These are phyloP conservation scores for Lepidochrysops patricia DNA, from an alignment of 2,888 invertebrate species.

Conservation along the genomic window DNA sequence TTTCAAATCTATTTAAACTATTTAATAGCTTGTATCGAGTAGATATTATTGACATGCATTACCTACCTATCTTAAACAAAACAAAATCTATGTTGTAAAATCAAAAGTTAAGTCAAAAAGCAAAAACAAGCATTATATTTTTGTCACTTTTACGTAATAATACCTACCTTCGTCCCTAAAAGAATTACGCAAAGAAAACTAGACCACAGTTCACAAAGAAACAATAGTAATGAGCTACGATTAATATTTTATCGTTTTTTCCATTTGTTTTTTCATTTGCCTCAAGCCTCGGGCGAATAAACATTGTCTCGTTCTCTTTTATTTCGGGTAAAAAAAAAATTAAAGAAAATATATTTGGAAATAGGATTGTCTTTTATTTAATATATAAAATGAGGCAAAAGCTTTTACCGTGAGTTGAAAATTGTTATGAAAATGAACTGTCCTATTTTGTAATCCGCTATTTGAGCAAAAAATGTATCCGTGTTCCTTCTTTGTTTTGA, in stretches of 20 bases:
- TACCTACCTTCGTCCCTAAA: not conserved
- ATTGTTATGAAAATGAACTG: conserved; percentile 51
- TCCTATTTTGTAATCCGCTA: conserved; percentile 48
- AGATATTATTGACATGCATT: no score
- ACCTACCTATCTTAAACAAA: no score
- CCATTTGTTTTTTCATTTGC: not conserved
- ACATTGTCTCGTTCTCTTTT: conserved; percentile 1
- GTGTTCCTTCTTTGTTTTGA: conserved; percentile 64
- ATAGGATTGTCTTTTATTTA: conserved; percentile 14
- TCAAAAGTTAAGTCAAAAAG: not conserved
- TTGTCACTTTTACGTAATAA: not conserved
- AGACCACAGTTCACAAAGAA: conserved; percentile 20
- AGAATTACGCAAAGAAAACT: not conserved
- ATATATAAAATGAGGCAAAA: conserved; percentile 25
- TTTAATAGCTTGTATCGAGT: not conserved
- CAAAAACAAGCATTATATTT: not conserved
- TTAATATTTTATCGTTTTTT: conserved; percentile 4
- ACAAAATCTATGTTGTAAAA: no score
- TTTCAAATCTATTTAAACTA: not conserved
- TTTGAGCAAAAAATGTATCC: conserved; percentile 53
- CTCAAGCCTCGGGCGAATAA: not conserved
- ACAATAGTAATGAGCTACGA: not conserved
- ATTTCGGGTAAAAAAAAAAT: conserved; percentile 2
- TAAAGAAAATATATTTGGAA: conserved; percentile 6
- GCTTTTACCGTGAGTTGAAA: conserved; percentile 54